Evolutionary conservation across 2,888 invertebrate genomes (phyloP).

Genomic region (Leuctra nigra): DNA sequence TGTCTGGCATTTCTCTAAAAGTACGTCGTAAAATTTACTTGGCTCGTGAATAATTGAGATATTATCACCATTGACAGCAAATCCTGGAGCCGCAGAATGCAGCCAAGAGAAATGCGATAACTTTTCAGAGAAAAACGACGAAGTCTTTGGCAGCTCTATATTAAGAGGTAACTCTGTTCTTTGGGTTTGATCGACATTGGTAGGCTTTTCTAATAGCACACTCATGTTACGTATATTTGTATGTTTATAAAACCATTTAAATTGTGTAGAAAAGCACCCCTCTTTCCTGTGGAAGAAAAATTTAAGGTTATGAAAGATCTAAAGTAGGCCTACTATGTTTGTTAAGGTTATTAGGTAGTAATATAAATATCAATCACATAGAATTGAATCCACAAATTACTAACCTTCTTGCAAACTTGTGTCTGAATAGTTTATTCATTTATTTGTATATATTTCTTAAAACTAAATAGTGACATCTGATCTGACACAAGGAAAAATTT

Average conservation of each 20-base stretch:
- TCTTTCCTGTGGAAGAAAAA: background rate
- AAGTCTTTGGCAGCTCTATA: background rate
- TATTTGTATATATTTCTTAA: background rate
- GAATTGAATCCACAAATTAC: no score
- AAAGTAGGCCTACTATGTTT: no score
- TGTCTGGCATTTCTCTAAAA: slow-evolving; percentile 57
- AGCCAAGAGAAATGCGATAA: slow-evolving; percentile 26
- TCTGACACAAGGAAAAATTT: no score
- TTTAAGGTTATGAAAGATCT: background rate
- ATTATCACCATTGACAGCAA: slow-evolving; percentile 41
- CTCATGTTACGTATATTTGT: background rate
- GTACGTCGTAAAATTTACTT: slow-evolving; percentile 63
- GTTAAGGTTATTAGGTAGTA: no score
- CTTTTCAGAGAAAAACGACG: slow-evolving; percentile 5
- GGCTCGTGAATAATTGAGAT: slow-evolving; percentile 72
- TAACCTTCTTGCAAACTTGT: background rate
- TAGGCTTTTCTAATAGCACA: background rate
- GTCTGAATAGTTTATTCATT: background rate
- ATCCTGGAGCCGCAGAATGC: slow-evolving; percentile 38
- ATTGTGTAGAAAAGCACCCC: background rate
- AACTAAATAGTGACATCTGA: background rate
- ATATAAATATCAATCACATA: no score
- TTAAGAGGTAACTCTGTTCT: background rate
- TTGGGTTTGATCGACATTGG: background rate
- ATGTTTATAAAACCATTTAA: background rate